phyloP scores from a whole-genome alignment of 2,888 invertebrate genomes.

The Seira ritae region DNA sequence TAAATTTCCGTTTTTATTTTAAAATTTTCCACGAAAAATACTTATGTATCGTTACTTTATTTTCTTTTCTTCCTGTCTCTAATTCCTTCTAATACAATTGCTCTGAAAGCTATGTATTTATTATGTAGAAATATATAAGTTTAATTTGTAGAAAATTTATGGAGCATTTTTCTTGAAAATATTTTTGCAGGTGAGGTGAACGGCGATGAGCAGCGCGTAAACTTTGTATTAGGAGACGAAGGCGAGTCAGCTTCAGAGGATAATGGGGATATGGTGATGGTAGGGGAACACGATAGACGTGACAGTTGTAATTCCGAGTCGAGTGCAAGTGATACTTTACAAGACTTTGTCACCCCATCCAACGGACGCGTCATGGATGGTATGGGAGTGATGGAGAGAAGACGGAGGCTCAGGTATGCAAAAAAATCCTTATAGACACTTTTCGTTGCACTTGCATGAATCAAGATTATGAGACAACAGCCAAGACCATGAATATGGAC shows the following conservation, averaged over 20 bases:
- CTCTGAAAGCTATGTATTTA: too few species aligned
- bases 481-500: too few species aligned
- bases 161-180: too few species aligned
- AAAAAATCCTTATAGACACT: not conserved
- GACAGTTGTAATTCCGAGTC: constrained; percentile 56
- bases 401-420: constrained; percentile 66
- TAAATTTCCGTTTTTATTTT: too few species aligned
- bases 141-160: too few species aligned
- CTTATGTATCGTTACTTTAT: too few species aligned
- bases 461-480: too few species aligned
- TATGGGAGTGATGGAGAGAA: constrained; percentile 62
- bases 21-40: too few species aligned
- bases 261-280: constrained; percentile 54
- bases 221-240: constrained; percentile 72
- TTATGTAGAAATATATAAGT: too few species aligned
- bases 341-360: constrained; percentile 43
- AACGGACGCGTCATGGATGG: constrained; percentile 52
- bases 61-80: too few species aligned
- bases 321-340: constrained; percentile 59
- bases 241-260: constrained; percentile 59
- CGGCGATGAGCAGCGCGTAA: constrained; percentile 69
- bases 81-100: too few species aligned
- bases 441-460: too few species aligned
- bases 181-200: constrained; percentile 45
- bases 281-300: constrained; percentile 41